Conservation (phyloP, 1,140 invertebrate genomes). For the Globodera rostochiensis region DNA sequence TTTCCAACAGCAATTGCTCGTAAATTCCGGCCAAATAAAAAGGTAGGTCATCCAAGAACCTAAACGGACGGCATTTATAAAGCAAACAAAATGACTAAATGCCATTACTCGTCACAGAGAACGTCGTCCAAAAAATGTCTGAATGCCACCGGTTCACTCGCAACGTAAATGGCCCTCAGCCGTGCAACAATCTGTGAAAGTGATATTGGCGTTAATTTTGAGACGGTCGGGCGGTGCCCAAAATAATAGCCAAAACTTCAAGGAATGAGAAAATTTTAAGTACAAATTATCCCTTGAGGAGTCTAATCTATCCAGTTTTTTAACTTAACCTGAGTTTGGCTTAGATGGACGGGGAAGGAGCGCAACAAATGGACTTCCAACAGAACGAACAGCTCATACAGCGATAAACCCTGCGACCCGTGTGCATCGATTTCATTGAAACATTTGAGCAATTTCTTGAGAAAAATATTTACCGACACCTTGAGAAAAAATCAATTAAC, state of each 20-base stretch:
- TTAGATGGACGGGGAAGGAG: conserved; percentile 6
- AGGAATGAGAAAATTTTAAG: no score
- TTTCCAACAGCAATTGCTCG: conserved; percentile 3
- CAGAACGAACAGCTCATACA: neutral
- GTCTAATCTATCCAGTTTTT: no score
- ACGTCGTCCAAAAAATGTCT: conserved; percentile 2
- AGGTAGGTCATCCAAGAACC: neutral
- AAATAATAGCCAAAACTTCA: no score
- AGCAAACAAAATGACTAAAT: neutral
- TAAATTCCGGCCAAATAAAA: conserved; percentile 10
- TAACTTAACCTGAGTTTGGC: conserved; percentile 8
- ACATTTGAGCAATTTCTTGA: conserved; percentile 15
- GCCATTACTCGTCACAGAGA: neutral
- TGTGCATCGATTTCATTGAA: neutral
- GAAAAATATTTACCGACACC: conserved; percentile 12
- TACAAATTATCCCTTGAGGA: no score
- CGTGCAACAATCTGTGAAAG: neutral
- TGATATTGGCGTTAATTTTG: no score
- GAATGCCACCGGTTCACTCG: neutral
- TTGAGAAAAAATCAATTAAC: neutral
- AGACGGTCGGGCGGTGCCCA: no score
- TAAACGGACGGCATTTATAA: neutral
- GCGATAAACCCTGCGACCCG: neutral
- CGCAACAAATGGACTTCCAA: neutral
- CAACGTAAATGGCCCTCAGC: neutral